Conservation (phyloP, 2,797 vertebrate genomes). For the Emydoidea blandingii region DNA sequence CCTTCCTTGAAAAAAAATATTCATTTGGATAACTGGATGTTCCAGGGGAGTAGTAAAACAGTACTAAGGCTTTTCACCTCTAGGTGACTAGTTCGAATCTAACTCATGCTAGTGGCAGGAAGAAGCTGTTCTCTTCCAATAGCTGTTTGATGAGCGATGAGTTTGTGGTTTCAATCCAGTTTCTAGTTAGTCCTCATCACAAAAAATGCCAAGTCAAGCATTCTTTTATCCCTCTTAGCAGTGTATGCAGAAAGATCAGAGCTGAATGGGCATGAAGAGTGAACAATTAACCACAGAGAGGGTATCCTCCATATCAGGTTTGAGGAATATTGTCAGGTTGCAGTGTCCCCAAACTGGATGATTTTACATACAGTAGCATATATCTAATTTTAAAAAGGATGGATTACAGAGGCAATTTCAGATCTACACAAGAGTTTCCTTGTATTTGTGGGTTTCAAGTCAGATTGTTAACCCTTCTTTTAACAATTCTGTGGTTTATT, state of each 20-base stretch:
- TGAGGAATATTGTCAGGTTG: neutral
- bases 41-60: neutral
- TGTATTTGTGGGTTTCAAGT: neutral
- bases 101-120: fast-evolving
- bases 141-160: neutral
- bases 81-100: neutral
- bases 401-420: neutral
- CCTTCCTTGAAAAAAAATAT: neutral
- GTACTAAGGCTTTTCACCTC: neutral
- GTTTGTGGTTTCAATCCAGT: neutral
- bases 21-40: neutral
- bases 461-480: neutral
- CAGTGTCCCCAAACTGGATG: neutral
- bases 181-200: neutral
- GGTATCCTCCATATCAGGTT: neutral
- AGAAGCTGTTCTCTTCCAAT: neutral
- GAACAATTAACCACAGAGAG: neutral
- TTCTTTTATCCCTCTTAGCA: neutral
- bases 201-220: neutral
- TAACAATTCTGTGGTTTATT: neutral
- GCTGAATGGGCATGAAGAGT: neutral
- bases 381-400: neutral
- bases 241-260: neutral
- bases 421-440: neutral
- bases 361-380: neutral